Percentiles rank a stretch among this genome's conserved stretches.
phyloP scores from a whole-genome alignment of 1,140 invertebrate species.

The Euura lappo region DNA sequence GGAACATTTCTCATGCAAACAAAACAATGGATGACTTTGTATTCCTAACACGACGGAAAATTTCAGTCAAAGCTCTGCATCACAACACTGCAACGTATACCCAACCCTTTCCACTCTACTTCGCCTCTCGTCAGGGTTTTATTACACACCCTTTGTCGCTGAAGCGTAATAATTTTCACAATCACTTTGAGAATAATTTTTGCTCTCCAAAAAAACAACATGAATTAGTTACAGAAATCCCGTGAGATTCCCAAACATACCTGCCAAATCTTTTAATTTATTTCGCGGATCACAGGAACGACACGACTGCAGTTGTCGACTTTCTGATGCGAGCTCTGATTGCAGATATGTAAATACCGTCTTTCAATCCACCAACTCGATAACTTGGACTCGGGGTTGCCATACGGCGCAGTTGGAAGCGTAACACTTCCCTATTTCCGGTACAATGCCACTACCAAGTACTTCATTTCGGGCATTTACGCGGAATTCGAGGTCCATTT shows the following conservation, averaged over 20 bases:
- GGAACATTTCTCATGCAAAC: slow-evolving; percentile 51
- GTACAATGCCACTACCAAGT: no score
- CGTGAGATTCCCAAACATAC: no score
- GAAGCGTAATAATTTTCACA: slow-evolving; percentile 7
- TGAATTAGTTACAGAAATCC: no score
- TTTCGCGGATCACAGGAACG: no score
- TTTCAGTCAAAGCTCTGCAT: not conserved
- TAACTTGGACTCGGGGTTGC: not conserved
- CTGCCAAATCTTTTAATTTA: no score
- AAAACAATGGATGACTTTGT: slow-evolving; percentile 25
- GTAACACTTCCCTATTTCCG: not conserved
- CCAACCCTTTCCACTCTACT: slow-evolving; percentile 5
- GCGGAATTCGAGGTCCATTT: no score
- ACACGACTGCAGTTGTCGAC: not conserved
- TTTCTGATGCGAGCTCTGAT: not conserved
- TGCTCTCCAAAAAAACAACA: not conserved
- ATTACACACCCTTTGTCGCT: slow-evolving; percentile 8
- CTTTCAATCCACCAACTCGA: not conserved
- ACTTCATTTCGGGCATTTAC: no score
- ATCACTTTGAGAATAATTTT: not conserved
- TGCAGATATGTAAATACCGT: not conserved
- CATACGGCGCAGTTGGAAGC: not conserved
- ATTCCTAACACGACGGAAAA: not conserved
- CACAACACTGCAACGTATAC: not conserved
- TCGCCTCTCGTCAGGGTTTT: not conserved